Base-by-base conservation (phyloP, 2,797 vertebrate species). In the Naso thynnoides region DNA sequence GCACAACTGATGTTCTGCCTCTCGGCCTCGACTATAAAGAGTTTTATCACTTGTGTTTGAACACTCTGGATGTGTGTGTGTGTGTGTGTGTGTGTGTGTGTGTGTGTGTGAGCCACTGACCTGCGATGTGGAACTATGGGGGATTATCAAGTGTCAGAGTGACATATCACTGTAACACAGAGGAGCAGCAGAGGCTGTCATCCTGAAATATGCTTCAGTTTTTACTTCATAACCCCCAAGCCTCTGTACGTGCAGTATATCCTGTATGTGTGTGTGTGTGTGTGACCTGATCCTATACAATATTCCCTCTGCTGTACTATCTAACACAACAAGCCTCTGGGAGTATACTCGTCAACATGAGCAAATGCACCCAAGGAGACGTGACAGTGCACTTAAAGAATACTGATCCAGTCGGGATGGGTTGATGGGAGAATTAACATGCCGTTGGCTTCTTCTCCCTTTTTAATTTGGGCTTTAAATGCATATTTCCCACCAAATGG, bases 61-160 rank as follows among this genome's bases (percentile, higher is more conserved):
- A 82, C 26, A 48, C 21, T 38, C 49, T 42, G 16, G 23, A n/a
- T 62, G 39, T 72, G 55, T 59, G 66, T 73, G 44, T 68, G 39
- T 56, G 59, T 42, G 71, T 47, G 38, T 65, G 58, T 44, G 41
- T 48, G 60, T 47, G 57, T 16, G 49, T 31, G 18, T 45, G 48
- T 48, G 45, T 23, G 45, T 48, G 47, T 76, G 47, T 67, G 71
- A 82, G 81, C 57, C 31, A 47, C 53, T 83, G 77, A 84, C 75
- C 80, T 52, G 82, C 78, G 80, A 89, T 82, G 86, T 87, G 86
- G 85, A 89, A 87, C 88, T 89, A 71, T 64, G 69, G 76, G 81
- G 82, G 86, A 89, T 90, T 84, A 91, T 90, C 88, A 90, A 86
- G 88, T 92, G 91, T 91, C 93, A 92, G 65, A 66, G 84, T 92